These are phyloP conservation scores for Odocoileus hemionus DNA, from an alignment of 2,113 vertebrate species.

Conservation along the genomic window DNA sequence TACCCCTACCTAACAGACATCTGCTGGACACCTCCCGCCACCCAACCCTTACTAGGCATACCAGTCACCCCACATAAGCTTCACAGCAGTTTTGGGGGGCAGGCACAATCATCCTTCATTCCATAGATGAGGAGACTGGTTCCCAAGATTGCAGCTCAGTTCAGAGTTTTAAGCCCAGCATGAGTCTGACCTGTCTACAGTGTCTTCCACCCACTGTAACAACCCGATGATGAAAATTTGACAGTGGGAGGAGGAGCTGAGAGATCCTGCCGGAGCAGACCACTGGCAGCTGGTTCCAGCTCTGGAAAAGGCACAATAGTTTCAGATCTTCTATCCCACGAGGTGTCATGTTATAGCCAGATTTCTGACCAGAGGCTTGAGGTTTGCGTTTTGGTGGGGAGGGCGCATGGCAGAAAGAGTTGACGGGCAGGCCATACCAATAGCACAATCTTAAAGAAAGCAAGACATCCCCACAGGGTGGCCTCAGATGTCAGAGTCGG, in stretches of 20 bases:
- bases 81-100: background rate
- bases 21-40: background rate
- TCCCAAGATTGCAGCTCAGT: background rate
- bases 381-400: background rate
- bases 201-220: background rate
- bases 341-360: background rate
- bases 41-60: background rate
- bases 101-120: background rate
- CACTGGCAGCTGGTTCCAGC: background rate
- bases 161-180: background rate
- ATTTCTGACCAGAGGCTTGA: background rate
- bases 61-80: background rate
- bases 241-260: background rate
- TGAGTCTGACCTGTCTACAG: background rate
- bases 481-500: background rate
- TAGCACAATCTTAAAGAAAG: background rate
- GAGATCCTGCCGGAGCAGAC: background rate
- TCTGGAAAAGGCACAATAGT: background rate
- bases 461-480: background rate
- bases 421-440: too few species aligned
- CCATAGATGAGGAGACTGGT: background rate
- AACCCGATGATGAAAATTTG: background rate
- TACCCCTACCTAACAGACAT: background rate
- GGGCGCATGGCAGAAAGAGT: background rate
- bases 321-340: background rate